Conservation (phyloP, 2,113 vertebrate species). For the Callopanchax toddi region DNA sequence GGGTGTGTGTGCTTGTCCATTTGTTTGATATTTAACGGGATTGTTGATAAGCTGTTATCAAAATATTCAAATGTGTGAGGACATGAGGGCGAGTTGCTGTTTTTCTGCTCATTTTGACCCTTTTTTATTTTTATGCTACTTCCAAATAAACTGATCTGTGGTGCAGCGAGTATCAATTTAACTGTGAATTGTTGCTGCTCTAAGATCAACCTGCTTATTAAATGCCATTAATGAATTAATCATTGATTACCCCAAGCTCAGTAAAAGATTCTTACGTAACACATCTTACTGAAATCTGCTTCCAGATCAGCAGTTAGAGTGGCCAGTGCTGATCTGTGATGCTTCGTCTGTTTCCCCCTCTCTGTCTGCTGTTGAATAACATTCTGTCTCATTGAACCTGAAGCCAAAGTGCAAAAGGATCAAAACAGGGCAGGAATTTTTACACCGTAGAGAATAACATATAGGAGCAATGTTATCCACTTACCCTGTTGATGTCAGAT, state of each 20-base stretch:
- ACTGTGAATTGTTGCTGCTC: not conserved
- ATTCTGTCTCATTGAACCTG: slow-evolving; percentile 9
- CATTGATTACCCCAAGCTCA: slow-evolving; percentile 23
- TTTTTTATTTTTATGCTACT: not conserved
- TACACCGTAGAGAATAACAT: not conserved
- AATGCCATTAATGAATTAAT: slow-evolving; percentile 31
- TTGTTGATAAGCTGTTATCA: slow-evolving; percentile 56
- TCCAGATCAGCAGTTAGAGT: not conserved
- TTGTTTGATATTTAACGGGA: slow-evolving; percentile 57
- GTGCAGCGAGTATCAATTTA: not conserved
- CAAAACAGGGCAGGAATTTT: not conserved
- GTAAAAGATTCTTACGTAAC: slow-evolving; percentile 6
- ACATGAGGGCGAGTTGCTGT: slow-evolving; percentile 40
- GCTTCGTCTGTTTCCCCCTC: slow-evolving; percentile 14
- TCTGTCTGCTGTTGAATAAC: slow-evolving; percentile 39
- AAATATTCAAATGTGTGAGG: slow-evolving; percentile 45
- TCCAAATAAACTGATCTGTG: not conserved
- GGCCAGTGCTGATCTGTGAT: slow-evolving; percentile 14
- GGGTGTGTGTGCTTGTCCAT: slow-evolving; percentile 13
- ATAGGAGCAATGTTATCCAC: slow-evolving; percentile 3
- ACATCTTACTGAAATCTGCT: slow-evolving; percentile 1
- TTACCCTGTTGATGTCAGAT: slow-evolving; percentile 10
- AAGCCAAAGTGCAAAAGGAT: slow-evolving; percentile 39
- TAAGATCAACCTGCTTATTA: not conserved
- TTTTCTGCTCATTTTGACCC: not conserved